Evolutionary conservation across 2,113 vertebrate genomes (phyloP).

Genomic region (Thalassarche chlororhynchos): DNA sequence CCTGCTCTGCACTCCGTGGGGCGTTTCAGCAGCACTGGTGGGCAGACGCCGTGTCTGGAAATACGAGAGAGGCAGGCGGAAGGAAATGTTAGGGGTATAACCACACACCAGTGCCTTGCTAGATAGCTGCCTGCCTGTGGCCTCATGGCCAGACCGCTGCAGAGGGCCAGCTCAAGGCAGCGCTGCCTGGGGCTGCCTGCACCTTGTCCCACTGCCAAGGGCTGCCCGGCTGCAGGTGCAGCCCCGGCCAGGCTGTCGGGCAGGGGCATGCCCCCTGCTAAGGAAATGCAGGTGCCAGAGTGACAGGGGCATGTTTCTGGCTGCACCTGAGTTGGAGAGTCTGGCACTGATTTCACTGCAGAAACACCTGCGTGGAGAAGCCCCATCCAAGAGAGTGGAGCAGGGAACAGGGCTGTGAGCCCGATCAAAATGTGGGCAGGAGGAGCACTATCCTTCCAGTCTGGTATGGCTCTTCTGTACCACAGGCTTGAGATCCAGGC

Average conservation of each 20-base stretch:
- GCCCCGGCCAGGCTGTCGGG: accelerated
- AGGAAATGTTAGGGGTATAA: not conserved
- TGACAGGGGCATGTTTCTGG: not conserved
- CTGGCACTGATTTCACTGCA: not conserved
- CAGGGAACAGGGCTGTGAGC: not conserved
- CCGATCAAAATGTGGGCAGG: not conserved
- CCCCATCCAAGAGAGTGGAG: not conserved
- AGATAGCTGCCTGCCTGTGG: not conserved
- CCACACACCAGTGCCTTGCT: not conserved
- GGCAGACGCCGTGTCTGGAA: accelerated
- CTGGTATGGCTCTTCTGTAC: not conserved
- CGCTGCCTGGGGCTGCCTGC: not conserved
- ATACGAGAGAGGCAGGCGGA: accelerated
- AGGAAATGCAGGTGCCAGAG: not conserved
- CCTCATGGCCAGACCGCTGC: accelerated
- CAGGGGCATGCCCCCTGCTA: no score
- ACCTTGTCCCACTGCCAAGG: not conserved
- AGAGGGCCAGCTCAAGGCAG: not conserved
- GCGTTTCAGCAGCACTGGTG: accelerated
- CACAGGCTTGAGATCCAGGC: not conserved
- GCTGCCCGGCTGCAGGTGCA: not conserved
- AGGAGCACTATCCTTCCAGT: not conserved
- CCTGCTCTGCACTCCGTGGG: accelerated
- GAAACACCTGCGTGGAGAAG: not conserved
- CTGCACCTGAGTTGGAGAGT: not conserved